These are phyloP conservation scores for Monochamus saltuarius DNA, from an alignment of 1,140 invertebrate species.

Conservation along the genomic window DNA sequence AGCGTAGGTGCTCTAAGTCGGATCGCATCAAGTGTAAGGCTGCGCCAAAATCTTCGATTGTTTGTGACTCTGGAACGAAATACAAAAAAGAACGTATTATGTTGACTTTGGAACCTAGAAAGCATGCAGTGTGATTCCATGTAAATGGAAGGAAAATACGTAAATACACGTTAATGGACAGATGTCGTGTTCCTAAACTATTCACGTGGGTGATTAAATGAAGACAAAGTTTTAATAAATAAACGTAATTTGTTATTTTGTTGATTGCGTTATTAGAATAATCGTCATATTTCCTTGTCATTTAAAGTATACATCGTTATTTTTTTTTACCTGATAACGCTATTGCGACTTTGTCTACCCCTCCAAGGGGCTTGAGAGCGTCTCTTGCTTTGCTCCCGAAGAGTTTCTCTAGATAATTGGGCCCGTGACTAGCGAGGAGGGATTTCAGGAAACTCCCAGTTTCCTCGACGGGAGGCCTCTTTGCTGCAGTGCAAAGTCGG, in stretches of 20 bases:
- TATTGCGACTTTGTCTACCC: slow-evolving; percentile 91
- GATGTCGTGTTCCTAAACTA: too few species aligned
- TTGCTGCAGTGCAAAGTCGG: slow-evolving; percentile 92
- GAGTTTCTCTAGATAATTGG: slow-evolving; percentile 94
- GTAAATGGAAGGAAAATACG: too few species aligned
- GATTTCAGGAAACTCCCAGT: slow-evolving; percentile 93
- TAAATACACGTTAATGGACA: too few species aligned
- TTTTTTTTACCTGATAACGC: slow-evolving; percentile 79
- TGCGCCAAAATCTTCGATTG: slow-evolving; percentile 90
- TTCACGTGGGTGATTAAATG: too few species aligned
- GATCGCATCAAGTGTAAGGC: slow-evolving; percentile 82
- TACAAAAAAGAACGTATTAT: slow-evolving; percentile 22
- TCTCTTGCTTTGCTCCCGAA: slow-evolving; percentile 92
- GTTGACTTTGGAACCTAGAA: not conserved
- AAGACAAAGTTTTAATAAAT: too few species aligned
- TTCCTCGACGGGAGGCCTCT: slow-evolving; percentile 93
- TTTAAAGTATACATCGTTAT: too few species aligned
- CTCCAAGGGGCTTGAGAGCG: slow-evolving; percentile 84
- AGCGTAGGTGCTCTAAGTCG: slow-evolving; percentile 88
- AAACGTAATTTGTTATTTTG: too few species aligned
- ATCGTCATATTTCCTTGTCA: too few species aligned
- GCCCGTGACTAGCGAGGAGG: slow-evolving; percentile 88
- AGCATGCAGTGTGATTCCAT: not conserved
- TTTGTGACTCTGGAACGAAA: slow-evolving; percentile 83
- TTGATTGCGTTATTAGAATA: too few species aligned